Base-by-base conservation (phyloP, 2,888 invertebrate species). In the Campopleginae sp. region DNA sequence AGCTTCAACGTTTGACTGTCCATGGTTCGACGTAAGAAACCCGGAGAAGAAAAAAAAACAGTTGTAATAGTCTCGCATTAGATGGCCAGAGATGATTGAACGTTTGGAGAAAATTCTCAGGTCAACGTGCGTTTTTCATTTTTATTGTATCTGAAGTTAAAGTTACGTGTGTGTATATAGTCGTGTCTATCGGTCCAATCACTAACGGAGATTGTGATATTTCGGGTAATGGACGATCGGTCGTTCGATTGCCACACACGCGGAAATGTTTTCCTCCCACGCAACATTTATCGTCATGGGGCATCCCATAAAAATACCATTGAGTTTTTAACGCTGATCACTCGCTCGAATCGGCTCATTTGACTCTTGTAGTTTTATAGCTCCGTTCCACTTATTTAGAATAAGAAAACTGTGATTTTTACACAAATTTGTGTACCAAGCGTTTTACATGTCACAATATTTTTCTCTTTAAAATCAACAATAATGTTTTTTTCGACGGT, bases 31-130 rank as follows among this genome's bases (percentile, higher is more conserved):
- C 44, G 71, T 33, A 48, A 71, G 58, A 75, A 51, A 33, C 33
- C 33, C 27, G n/a, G 48, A 51, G 44, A 42, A 48, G n/a, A n/a
- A 65, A 68, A 72, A 66, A 72, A 66, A 44, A 70, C 51, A 70
- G 74, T 75, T 48, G 74, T 81, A 85, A 78, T 78, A 38, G 78
- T 81, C 77, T 72, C 61, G 77, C 80, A 81, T 78, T 81, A 78
- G 80, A 80, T 77, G 61, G 74, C 61, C 84, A 33, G 58, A 66
- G 76, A 48, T 66, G 70, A 58, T 77, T 66, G 54, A 74, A 46
- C 27, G 74, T 75, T 27, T 31, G 14, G 48, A 58, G 63, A 33
- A 46, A 27, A 51, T 58, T 14, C 58, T 61, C 23, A 19, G 44
- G 14, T 66, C 23, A 27, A 42, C 38, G 23, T 61, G 77, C 58